These are phyloP conservation scores for Dasyornis broadbenti DNA, from an alignment of 2,113 vertebrate species.

Conservation along the genomic window DNA sequence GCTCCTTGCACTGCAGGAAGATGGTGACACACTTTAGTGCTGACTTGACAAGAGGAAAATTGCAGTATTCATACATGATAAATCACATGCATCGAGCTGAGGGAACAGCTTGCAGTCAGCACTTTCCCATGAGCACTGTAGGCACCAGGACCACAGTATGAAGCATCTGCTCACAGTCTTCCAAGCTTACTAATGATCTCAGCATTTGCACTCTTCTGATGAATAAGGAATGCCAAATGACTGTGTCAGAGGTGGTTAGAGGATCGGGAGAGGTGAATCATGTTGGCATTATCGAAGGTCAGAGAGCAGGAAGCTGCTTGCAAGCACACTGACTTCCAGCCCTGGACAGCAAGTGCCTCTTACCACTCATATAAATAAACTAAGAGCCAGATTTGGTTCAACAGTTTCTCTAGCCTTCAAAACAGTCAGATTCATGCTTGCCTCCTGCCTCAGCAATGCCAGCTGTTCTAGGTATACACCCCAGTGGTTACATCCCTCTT, in stretches of 20 bases:
- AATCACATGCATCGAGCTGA: not conserved
- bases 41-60: not conserved
- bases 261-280: not conserved
- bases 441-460: not conserved
- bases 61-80: not conserved
- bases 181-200: not conserved
- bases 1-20: not conserved
- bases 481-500: not conserved
- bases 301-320: not conserved
- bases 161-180: not conserved
- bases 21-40: not conserved
- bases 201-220: not conserved
- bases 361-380: not conserved
- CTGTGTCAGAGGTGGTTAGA: not conserved
- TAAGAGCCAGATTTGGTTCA: not conserved
- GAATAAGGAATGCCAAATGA: not conserved
- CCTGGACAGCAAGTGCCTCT: not conserved
- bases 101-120: not conserved
- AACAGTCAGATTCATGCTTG: not conserved
- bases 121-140: not conserved
- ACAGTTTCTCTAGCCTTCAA: not conserved
- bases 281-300: not conserved
- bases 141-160: not conserved
- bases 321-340: not conserved
- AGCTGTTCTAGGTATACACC: not conserved